Percentiles rank a stretch among this genome's conserved stretches.
Conservation (phyloP, 2,113 vertebrate genomes). For the Megaceryle torquata region DNA sequence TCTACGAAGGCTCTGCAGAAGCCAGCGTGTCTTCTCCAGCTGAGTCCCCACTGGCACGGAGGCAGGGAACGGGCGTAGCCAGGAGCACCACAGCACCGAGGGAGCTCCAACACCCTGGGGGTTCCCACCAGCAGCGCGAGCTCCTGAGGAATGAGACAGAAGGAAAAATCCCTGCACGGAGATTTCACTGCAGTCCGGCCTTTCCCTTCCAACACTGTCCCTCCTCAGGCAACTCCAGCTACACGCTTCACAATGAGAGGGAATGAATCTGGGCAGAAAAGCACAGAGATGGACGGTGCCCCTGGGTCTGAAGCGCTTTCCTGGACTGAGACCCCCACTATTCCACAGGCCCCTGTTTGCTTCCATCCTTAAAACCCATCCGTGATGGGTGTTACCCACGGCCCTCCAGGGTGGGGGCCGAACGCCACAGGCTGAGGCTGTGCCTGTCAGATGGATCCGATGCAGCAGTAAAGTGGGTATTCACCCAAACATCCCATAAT, state of each 20-base stretch:
- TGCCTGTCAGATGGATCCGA: neutral
- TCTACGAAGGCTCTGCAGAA: neutral
- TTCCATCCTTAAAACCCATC: neutral
- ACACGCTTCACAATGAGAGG: neutral
- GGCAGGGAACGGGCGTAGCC: neutral
- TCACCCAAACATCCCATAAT: neutral
- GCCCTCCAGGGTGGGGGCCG: accelerated
- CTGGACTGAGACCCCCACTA: accelerated
- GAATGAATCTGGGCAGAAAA: neutral
- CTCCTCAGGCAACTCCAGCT: neutral
- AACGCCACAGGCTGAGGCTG: neutral
- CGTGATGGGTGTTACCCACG: neutral
- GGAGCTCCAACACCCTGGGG: neutral
- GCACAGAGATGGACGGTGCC: neutral
- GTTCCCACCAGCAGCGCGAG: neutral
- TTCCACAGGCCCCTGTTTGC: neutral
- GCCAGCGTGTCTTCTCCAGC: neutral
- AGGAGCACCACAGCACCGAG: neutral
- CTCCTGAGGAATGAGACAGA: neutral
- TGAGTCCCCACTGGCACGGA: neutral
- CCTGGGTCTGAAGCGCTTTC: neutral
- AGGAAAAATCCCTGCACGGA: neutral
- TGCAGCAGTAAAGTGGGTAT: neutral
- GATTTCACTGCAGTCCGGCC: neutral
- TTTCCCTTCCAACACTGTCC: neutral